Evolutionary conservation across 2,797 vertebrate genomes (phyloP), one percentile per base, ranked within the genome.

Genomic region (Lepidocolaptes lacrymiger): DNA sequence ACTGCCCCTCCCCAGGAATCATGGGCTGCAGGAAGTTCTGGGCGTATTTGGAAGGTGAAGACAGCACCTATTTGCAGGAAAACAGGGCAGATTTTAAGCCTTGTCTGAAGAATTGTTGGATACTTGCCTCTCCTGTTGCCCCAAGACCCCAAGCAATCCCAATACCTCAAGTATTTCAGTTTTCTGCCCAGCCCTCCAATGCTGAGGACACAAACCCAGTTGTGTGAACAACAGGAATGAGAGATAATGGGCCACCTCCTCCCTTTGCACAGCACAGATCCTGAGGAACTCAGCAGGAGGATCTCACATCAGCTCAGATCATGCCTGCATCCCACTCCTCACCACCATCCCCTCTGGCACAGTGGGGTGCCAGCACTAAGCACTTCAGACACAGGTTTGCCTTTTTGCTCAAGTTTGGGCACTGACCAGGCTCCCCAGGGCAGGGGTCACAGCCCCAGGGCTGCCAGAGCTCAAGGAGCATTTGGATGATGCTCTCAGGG

Each of bases 21-120:
- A 1, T 0, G 1, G 43, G 18, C 77, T 74, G 74, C 61, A 24
- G 73, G 56, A 48, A 6, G 21, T 56, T 39, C 66, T 3, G 71
- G 21, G 23, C 9, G 9, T 11, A 0, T 3, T 0, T 46, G 36
- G 61, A 30, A 62, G 39, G 51, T 2, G 21, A 23, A 7, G 12
- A 9, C 12, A 30, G 52, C n/a, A 6, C 22, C 34, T 10, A 23
- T 6, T 44, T 9, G 48, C 88, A 46, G 46, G 59, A 28, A 82
- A 21, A 6, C 4, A 20, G 49, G 72, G 76, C 36, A 54, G 51
- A 28, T 36, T 30, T 58, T 5, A 10, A 58, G 13, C 39, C n/a
- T 12, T 16, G 23, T 1, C 43, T 2, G 2, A 34, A 78, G 54
- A 34, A 12, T 5, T 7, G 2, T 19, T 28, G 3, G 24, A 9